phyloP scores from a whole-genome alignment of 2,113 vertebrate genomes.

The Ginglymostoma cirratum region DNA sequence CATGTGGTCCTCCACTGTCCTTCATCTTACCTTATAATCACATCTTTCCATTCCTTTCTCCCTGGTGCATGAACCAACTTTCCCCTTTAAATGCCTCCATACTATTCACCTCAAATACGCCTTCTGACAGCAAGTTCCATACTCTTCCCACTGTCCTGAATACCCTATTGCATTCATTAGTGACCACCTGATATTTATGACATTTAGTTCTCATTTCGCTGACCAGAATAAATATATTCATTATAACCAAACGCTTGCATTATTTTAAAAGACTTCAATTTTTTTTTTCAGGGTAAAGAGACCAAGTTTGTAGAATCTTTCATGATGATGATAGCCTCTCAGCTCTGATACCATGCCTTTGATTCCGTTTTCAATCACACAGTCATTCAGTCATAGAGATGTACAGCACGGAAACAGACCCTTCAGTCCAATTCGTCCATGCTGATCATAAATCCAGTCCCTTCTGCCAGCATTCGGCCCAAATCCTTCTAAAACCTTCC shows the following conservation, averaged over 20 bases:
- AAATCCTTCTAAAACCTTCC: too few relatives aligned
- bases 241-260: not conserved
- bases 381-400: too few relatives aligned
- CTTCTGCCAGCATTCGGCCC: too few relatives aligned
- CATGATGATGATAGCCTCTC: not conserved
- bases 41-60: not conserved
- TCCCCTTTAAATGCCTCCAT: not conserved
- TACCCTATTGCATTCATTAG: not conserved
- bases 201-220: not conserved
- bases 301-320: not conserved
- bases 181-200: not conserved
- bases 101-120: not conserved
- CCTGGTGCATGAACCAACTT: not conserved
- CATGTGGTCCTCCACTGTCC: not conserved
- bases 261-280: not conserved
- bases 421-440: too few relatives aligned
- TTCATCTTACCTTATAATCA: not conserved
- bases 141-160: not conserved
- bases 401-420: too few relatives aligned
- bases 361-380: not conserved
- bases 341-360: not conserved
- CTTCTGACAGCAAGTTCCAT: not conserved
- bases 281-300: not conserved
- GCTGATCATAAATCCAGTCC: too few relatives aligned
- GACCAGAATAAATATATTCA: not conserved